These are phyloP conservation scores for Ivindomyrus marchei DNA, from an alignment of 2,113 vertebrate species.

Conservation along the genomic window DNA sequence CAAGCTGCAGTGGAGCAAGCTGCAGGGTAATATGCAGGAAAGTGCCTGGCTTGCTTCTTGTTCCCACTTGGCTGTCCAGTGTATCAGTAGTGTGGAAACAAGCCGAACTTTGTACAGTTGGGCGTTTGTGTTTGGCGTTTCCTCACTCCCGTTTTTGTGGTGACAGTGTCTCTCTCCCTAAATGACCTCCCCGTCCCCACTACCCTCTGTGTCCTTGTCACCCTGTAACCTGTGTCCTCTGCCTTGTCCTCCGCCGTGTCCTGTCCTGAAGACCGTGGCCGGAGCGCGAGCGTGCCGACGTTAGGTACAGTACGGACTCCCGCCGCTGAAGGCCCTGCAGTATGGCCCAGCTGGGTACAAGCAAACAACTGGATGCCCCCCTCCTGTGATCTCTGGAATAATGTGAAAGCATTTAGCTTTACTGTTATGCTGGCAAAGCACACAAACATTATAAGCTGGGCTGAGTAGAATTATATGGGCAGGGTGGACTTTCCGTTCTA, in stretches of 20 bases:
- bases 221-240: slow-evolving; percentile 56
- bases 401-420: background rate
- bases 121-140: background rate
- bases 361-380: slow-evolving; percentile 28
- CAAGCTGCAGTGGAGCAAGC: background rate
- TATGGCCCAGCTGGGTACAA: slow-evolving; percentile 36
- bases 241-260: slow-evolving; percentile 63
- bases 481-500: background rate
- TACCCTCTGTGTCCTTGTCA: slow-evolving; percentile 23
- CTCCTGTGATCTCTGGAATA: background rate
- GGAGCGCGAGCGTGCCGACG: slow-evolving; percentile 87
- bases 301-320: slow-evolving; percentile 82
- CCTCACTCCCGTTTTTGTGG: background rate
- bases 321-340: slow-evolving; percentile 21
- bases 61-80: background rate
- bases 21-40: background rate
- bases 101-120: background rate
- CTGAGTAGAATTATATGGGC: background rate
- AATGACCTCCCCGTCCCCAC: slow-evolving; percentile 16
- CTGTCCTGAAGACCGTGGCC: slow-evolving; percentile 86
- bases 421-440: background rate
- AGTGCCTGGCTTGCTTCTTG: background rate
- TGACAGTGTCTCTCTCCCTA: background rate
- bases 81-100: background rate
- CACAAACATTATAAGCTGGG: background rate